Evolutionary conservation across 2,113 vertebrate genomes (phyloP).

Genomic region (Campylomormyrus numenius): DNA sequence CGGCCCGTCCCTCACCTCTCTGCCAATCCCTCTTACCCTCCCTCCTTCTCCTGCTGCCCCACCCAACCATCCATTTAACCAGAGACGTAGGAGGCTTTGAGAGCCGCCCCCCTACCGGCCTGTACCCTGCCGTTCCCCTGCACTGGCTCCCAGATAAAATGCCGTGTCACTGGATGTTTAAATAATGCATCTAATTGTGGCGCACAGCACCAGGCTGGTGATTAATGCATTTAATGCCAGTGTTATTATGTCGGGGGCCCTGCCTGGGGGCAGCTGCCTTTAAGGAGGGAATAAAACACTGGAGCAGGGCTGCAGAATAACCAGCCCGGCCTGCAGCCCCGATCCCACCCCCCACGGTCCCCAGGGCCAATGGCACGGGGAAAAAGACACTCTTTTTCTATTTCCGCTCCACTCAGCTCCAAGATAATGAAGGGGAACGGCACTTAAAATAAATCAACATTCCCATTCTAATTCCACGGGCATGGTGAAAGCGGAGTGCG

Average conservation of each 20-base stretch:
- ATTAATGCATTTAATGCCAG: slow-evolving; percentile 20
- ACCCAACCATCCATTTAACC: neutral
- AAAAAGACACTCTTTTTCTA: neutral
- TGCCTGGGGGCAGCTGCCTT: slow-evolving; percentile 5
- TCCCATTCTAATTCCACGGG: neutral
- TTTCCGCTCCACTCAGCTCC: neutral
- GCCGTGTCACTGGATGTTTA: slow-evolving; percentile 6
- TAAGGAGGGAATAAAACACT: neutral
- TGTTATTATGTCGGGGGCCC: slow-evolving; percentile 19
- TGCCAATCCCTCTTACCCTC: neutral
- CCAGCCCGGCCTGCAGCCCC: no score
- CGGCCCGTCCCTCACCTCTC: neutral
- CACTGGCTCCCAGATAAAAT: neutral
- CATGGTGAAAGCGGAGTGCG: neutral
- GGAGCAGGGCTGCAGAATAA: neutral
- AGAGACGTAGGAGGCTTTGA: neutral
- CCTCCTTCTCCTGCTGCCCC: neutral
- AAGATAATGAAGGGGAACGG: neutral
- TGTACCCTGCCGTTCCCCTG: no score
- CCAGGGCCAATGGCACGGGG: neutral
- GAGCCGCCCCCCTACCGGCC: neutral
- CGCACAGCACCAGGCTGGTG: slow-evolving; percentile 15
- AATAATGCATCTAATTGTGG: slow-evolving; percentile 26
- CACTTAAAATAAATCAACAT: slow-evolving; percentile 8
- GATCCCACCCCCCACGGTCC: neutral